Percentiles rank a stretch among this genome's conserved stretches.
Conservation (phyloP, 1,140 invertebrate genomes). For the Cotesia chilonis region DNA sequence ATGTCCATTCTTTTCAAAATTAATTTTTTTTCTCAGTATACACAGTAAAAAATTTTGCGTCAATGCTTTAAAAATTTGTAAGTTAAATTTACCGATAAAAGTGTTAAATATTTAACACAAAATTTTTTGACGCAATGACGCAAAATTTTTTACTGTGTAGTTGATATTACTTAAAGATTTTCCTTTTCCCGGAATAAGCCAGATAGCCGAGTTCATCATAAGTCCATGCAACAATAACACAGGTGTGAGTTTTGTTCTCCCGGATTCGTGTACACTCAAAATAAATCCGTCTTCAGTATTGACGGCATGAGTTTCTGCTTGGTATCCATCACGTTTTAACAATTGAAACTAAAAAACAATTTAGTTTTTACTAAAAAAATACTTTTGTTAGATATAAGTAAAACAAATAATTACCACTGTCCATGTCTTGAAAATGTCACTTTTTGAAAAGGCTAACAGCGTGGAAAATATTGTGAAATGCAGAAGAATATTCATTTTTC, state of each 20-base stretch:
- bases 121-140: too few species aligned
- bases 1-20: too few species aligned
- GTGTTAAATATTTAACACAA: too few species aligned
- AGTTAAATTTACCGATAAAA: too few species aligned
- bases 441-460: neutral
- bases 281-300: slow-evolving; percentile 78
- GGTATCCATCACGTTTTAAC: slow-evolving; percentile 72
- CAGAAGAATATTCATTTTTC: too few species aligned
- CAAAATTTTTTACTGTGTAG: too few species aligned
- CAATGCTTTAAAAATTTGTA: too few species aligned
- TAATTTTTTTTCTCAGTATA: too few species aligned
- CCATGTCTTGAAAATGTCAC: neutral
- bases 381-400: too few species aligned
- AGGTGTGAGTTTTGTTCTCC: slow-evolving; percentile 39
- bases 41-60: too few species aligned
- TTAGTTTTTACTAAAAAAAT: too few species aligned
- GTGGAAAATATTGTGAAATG: too few species aligned
- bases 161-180: slow-evolving; percentile 69
- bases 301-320: slow-evolving; percentile 72
- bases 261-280: slow-evolving; percentile 64
- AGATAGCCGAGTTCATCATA: slow-evolving; percentile 72
- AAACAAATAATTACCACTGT: neutral
- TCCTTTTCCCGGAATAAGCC: slow-evolving; percentile 70
- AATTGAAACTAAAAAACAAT: slow-evolving; percentile 65
- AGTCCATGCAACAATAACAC: slow-evolving; percentile 76